Evolutionary conservation across 1,140 invertebrate species (phyloP).

Genomic region (Mycetomoellerius zeteki): DNA sequence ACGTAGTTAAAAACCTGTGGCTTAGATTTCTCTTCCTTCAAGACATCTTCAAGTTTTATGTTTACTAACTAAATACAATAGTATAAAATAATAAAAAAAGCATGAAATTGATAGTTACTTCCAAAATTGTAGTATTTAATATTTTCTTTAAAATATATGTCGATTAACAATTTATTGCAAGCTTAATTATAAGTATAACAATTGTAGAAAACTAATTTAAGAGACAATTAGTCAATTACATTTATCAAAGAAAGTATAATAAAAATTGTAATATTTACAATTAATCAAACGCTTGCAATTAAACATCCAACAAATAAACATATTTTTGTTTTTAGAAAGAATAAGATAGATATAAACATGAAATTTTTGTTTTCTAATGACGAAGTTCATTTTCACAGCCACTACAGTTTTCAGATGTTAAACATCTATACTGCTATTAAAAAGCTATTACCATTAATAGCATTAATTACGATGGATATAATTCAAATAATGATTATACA

Average conservation of each 20-base stretch:
- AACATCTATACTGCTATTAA: no score
- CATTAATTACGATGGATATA: no score
- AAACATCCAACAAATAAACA: no score
- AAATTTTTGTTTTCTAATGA: no score
- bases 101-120: not conserved
- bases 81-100: not conserved
- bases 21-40: not conserved
- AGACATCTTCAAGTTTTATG: not conserved
- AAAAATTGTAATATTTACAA: no score
- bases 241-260: not conserved
- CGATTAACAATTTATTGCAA: not conserved
- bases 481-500: no score
- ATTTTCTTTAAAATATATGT: not conserved
- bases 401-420: no score
- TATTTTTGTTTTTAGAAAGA: no score
- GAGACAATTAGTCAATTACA: not conserved
- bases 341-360: no score
- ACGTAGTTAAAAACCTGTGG: slow-evolving; percentile 8
- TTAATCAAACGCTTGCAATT: no score
- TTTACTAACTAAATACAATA: not conserved
- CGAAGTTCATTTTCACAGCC: no score
- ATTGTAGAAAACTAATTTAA: not conserved
- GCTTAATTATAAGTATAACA: not conserved
- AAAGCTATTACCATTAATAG: no score
- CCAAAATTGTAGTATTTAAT: not conserved